A percentile compares a stretch with the other conserved stretches of the same genome.
These are phyloP conservation scores for Anguilla rostrata DNA, from an alignment of 2,113 vertebrate genomes.

Conservation along the genomic window DNA sequence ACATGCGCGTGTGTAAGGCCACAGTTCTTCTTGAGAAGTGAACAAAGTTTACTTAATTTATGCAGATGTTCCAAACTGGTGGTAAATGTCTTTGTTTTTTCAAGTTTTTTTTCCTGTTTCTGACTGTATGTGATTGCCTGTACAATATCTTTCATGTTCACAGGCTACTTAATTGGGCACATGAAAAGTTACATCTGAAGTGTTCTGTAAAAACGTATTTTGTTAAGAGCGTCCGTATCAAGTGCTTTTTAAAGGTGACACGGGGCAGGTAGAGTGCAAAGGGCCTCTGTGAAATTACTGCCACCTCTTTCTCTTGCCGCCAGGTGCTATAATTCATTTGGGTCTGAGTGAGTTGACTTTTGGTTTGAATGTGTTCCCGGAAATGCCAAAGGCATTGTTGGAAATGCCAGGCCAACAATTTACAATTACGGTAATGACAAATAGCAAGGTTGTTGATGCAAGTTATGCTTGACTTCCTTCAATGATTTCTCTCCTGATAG, in stretches of 20 bases:
- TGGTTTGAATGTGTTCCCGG: neutral
- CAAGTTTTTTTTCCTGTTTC: too few relatives aligned
- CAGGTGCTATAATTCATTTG: neutral
- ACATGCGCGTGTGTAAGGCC: too few relatives aligned
- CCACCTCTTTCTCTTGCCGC: neutral
- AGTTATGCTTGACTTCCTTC: constrained; percentile 10
- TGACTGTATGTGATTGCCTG: too few relatives aligned
- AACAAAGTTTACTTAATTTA: too few relatives aligned
- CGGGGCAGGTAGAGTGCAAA: neutral
- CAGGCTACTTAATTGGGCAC: too few relatives aligned
- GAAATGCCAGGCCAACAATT: neutral
- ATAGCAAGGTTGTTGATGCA: constrained; percentile 23
- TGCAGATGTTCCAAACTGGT: too few relatives aligned
- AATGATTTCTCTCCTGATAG: constrained; percentile 35
- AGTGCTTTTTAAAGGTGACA: neutral
- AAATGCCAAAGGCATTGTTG: neutral
- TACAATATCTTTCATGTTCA: too few relatives aligned
- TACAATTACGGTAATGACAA: constrained; percentile 31
- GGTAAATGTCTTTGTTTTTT: too few relatives aligned
- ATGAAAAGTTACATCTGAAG: too few relatives aligned
- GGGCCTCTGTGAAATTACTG: neutral
- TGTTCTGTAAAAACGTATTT: neutral
- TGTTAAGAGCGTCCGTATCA: neutral
- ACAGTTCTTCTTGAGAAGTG: too few relatives aligned
- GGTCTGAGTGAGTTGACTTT: too few relatives aligned